These are phyloP conservation scores for Nephrotoma guestfalica DNA, from an alignment of 2,888 invertebrate genomes.

Conservation along the genomic window DNA sequence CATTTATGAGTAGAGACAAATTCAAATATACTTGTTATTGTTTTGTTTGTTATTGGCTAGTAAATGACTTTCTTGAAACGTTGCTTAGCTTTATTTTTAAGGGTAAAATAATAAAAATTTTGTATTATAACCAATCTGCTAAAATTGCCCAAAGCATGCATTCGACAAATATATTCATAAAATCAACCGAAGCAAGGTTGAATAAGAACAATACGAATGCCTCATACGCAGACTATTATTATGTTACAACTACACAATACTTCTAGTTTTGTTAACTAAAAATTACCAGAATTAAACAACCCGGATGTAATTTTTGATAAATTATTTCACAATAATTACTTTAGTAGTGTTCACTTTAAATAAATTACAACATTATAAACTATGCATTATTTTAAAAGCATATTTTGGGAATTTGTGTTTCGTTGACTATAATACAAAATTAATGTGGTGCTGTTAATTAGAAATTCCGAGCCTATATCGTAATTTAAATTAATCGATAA, in stretches of 20 bases:
- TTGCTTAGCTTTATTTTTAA: no score
- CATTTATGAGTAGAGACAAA: no score
- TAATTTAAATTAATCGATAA: background rate
- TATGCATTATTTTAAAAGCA: background rate
- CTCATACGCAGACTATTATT: background rate
- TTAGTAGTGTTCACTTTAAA: background rate
- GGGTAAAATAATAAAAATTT: no score
- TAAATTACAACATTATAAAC: background rate
- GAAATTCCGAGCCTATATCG: background rate
- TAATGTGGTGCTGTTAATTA: background rate
- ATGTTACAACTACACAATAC: background rate
- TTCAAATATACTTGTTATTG: no score
- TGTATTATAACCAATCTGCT: background rate
- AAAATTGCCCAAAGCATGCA: background rate
- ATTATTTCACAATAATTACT: background rate
- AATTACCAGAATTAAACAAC: background rate
- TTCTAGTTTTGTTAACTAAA: background rate
- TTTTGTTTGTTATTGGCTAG: no score
- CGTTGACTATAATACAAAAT: background rate
- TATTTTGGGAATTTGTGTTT: background rate
- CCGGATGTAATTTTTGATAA: background rate
- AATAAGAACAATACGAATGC: background rate
- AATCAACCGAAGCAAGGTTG: background rate
- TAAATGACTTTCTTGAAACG: no score
- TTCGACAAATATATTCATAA: background rate